phyloP scores from a whole-genome alignment of 2,113 vertebrate species.

The Uria aalge region DNA sequence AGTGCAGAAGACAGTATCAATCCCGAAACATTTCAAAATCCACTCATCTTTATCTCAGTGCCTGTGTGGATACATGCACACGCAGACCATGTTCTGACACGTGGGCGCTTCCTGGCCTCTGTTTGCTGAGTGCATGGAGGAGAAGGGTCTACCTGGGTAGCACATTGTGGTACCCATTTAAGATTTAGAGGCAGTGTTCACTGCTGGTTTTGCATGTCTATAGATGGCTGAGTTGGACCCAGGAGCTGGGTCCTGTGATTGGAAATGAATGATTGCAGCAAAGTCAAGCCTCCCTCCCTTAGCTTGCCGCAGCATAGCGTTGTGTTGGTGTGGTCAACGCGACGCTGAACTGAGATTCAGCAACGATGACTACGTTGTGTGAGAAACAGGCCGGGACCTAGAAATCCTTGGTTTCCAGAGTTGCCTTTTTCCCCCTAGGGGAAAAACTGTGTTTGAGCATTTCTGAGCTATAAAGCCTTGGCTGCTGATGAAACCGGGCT shows the following conservation, averaged over 20 bases:
- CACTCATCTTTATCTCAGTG: fast-evolving
- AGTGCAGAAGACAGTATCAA: neutral
- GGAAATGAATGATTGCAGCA: neutral
- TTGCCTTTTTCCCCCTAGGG: neutral
- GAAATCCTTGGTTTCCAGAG: neutral
- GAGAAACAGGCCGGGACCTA: neutral
- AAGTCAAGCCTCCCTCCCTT: neutral
- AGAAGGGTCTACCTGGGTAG: neutral
- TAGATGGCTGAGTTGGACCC: neutral
- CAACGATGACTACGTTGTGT: neutral
- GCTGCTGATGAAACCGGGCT: neutral
- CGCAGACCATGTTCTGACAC: fast-evolving
- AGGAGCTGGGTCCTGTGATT: neutral
- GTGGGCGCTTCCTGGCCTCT: neutral
- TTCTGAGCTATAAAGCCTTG: neutral
- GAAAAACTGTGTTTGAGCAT: neutral
- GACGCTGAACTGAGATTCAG: neutral
- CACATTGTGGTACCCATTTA: neutral
- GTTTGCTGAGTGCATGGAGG: neutral
- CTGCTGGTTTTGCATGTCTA: neutral
- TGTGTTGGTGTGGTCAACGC: neutral
- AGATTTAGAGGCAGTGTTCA: neutral
- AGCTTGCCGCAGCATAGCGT: fast-evolving
- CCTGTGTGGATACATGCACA: neutral
- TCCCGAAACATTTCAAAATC: neutral